A percentile compares a stretch with the other conserved stretches of the same genome.
These are phyloP conservation scores for Drosophila multiciliata DNA, from an alignment of 2,888 invertebrate species.

Conservation along the genomic window DNA sequence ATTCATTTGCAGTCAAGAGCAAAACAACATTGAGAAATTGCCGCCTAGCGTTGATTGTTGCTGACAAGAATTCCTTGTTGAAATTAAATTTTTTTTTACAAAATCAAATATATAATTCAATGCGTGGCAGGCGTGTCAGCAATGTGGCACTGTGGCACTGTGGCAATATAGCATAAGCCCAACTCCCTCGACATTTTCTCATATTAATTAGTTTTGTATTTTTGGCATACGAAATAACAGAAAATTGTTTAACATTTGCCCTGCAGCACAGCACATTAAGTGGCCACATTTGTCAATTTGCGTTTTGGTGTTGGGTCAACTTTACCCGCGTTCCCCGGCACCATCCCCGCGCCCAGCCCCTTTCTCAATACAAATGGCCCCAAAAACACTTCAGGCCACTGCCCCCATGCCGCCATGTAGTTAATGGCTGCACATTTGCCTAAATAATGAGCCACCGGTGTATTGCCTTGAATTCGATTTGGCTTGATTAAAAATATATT, in stretches of 20 bases:
- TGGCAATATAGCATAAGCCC: conserved; percentile 19
- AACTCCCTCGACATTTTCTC: conserved; percentile 29
- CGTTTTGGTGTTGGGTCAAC: conserved; percentile 64
- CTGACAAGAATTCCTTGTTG: conserved; percentile 71
- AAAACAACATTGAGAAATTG: conserved; percentile 70
- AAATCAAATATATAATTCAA: conserved; percentile 77
- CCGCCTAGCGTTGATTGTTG: conserved; percentile 59
- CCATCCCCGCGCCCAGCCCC: not conserved
- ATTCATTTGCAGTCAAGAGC: conserved; percentile 46
- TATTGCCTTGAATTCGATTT: conserved; percentile 80
- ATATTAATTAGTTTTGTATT: conserved; percentile 80
- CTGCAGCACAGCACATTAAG: conserved; percentile 73
- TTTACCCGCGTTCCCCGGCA: conserved; percentile 23
- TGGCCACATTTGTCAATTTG: conserved; percentile 80
- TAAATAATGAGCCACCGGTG: conserved; percentile 81
- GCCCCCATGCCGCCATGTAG: conserved; percentile 60
- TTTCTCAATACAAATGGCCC: conserved; percentile 10
- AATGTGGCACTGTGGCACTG: conserved; percentile 25
- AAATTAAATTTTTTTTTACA: conserved; percentile 78
- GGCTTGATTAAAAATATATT: conserved; percentile 80
- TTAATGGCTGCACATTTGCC: conserved; percentile 79
- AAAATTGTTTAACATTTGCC: conserved; percentile 78
- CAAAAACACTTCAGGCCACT: conserved; percentile 6
- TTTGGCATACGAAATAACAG: conserved; percentile 74
- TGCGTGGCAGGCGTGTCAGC: conserved; percentile 54